Base-by-base conservation (phyloP, 2,113 vertebrate species). In the Benitochromis conjunctus region DNA sequence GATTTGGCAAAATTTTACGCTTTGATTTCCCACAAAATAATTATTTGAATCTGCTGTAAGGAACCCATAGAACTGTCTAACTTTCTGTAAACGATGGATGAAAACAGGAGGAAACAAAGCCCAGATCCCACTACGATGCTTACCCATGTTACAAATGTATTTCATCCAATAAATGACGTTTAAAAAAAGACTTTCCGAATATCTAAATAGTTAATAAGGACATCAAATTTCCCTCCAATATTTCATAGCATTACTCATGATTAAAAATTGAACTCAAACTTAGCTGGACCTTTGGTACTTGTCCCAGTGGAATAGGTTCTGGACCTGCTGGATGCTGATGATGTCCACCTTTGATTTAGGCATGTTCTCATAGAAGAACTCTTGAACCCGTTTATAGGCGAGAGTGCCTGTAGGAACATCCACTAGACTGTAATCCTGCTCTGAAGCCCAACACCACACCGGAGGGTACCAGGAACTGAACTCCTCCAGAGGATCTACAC, bases 281-380 rank as follows among this genome's bases (percentile, higher is more conserved):
- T 29, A 41, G 14, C 54, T 1, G 2, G 6, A 94, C 95, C 95
- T 94, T 85, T 93, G 93, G 64, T 92, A 95, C 80, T 92, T 95
- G 80, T 95, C 95, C 95, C 95, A 95, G 74, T 92, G 94, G 48
- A 94, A 79, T n/a, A 86, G 11, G 66, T 94, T 95, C 91, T 95
- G 94, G 74, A 95, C 43, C 86, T 94, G 94, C 48, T 93, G 86
- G 87, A 95, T 92, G 88, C 78, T 66, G 34, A 93, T 0, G 14
- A 95, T 77, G 62, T 94, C 94, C 57, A 88, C 48, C 38, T 38
- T 34, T 53, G 60, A 91, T 83, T 95, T 90, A 0, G 86, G 16
- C n/a, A 95, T 36, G 64, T 55, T 94, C 26, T 84, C 26, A 36
- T 79, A 55, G 89, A 95, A 95, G 31, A 92, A 8, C 38, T 24